phyloP scores from a whole-genome alignment of 2,888 invertebrate species.

The Leptopilina syphax region DNA sequence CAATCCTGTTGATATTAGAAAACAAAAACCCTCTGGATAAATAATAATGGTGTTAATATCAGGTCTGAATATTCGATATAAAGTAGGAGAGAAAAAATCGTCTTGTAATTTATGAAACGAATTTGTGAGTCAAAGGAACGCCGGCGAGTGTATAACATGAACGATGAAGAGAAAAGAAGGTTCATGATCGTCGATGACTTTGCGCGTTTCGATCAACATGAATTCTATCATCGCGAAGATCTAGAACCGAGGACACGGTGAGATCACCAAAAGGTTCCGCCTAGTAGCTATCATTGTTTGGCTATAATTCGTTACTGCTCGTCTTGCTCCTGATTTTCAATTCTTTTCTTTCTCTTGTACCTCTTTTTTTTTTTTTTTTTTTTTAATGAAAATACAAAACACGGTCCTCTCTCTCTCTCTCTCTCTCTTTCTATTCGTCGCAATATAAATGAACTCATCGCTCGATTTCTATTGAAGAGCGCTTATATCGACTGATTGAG shows the following conservation, averaged over 20 bases:
- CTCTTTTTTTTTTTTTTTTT: not conserved
- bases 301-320: constrained; percentile 52
- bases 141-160: constrained; percentile 36
- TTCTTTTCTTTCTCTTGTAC: constrained; percentile 26
- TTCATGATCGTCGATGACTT: constrained; percentile 58
- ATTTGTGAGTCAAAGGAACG: constrained; percentile 41
- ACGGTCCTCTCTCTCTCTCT: not conserved
- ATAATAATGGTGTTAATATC: constrained; percentile 15
- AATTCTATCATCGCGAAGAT: constrained; percentile 24
- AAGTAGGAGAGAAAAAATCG: not conserved
- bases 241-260: constrained; percentile 25
- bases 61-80: not conserved
- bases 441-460: constrained; percentile 38
- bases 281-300: constrained; percentile 53
- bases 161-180: constrained; percentile 35
- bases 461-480: constrained; percentile 29
- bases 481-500: constrained; percentile 19
- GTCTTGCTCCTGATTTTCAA: constrained; percentile 46
- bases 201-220: constrained; percentile 56
- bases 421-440: constrained; percentile 6
- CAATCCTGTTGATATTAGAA: too few species aligned
- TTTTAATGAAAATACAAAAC: too few species aligned
- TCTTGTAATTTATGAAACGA: constrained; percentile 24
- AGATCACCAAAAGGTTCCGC: constrained; percentile 45
- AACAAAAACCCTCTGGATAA: not conserved